These are phyloP conservation scores for Campaea margaritaria DNA, from an alignment of 2,888 invertebrate genomes.

Conservation along the genomic window DNA sequence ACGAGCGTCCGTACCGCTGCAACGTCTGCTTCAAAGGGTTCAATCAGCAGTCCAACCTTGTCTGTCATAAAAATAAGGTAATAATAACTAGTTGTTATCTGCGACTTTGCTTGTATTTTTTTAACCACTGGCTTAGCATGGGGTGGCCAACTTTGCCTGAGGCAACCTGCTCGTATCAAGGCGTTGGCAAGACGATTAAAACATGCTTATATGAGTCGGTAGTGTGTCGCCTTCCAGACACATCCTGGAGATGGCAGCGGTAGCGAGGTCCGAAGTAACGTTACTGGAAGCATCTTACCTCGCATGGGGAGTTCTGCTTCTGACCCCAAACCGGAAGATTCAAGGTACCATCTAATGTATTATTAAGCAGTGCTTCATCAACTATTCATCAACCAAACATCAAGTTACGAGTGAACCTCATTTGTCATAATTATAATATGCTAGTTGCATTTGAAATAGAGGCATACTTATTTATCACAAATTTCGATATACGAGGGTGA, in stretches of 20 bases:
- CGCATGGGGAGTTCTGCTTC: conserved; percentile 39
- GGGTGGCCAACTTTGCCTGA: too few species aligned
- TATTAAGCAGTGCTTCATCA: too few species aligned
- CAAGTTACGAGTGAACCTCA: too few species aligned
- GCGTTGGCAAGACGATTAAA: too few species aligned
- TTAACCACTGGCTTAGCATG: too few species aligned
- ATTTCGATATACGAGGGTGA: too few species aligned
- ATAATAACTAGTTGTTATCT: not conserved
- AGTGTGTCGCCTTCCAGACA: conserved; percentile 52
- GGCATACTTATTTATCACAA: too few species aligned
- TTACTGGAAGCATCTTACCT: conserved; percentile 41
- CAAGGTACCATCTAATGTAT: conserved; percentile 48
- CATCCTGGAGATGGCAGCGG: conserved; percentile 61
- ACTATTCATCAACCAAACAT: too few species aligned
- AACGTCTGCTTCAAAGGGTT: conserved; percentile 90
- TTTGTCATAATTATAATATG: too few species aligned
- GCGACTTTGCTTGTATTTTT: not conserved
- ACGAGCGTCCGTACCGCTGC: conserved; percentile 91
- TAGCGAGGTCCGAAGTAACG: conserved; percentile 34
- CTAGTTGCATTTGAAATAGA: too few species aligned
- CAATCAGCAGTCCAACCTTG: conserved; percentile 92
- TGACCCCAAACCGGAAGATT: conserved; percentile 53
- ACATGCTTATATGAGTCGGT: too few species aligned
- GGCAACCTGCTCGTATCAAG: too few species aligned
- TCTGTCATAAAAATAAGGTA: conserved; percentile 91